Percentiles rank a stretch among this genome's conserved stretches.
Evolutionary conservation across 2,113 vertebrate genomes (phyloP).

Genomic region (Colinus virginianus): DNA sequence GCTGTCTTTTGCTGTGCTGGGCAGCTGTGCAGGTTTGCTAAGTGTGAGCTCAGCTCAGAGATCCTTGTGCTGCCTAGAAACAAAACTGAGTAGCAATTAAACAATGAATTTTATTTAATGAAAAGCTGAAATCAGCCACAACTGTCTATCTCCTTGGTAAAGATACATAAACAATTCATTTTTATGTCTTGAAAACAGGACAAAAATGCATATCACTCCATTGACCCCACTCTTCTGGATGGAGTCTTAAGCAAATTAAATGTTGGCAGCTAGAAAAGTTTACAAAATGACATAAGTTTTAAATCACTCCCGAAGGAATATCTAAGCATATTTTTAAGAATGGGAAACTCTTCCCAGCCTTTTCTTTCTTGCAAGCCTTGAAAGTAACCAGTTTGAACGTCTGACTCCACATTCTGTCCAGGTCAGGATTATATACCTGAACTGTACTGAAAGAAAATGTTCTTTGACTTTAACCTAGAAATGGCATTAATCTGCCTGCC

Average conservation of each 20-base stretch:
- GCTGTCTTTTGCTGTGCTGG: rapidly evolving
- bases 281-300: slow-evolving; percentile 58
- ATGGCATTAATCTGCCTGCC: not conserved
- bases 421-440: not conserved
- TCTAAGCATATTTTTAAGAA: slow-evolving; percentile 67
- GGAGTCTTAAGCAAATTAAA: slow-evolving; percentile 50
- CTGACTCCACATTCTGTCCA: slow-evolving; percentile 41
- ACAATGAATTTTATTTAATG: not conserved
- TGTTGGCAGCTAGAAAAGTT: slow-evolving; percentile 57
- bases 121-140: not conserved
- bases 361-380: not conserved
- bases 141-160: slow-evolving; percentile 45
- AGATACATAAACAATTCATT: slow-evolving; percentile 21
- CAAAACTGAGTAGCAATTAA: slow-evolving; percentile 1
- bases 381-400: not conserved
- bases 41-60: not conserved
- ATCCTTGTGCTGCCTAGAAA: slow-evolving; percentile 11
- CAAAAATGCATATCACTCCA: not conserved
- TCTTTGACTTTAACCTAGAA: not conserved
- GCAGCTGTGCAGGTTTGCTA: rapidly evolving
- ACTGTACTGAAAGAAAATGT: not conserved
- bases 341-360: slow-evolving; percentile 57
- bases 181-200: not conserved
- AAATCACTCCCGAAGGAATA: slow-evolving; percentile 52
- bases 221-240: slow-evolving; percentile 41